Conservation (phyloP, 2,888 invertebrate species). For the Eilema depressum region DNA sequence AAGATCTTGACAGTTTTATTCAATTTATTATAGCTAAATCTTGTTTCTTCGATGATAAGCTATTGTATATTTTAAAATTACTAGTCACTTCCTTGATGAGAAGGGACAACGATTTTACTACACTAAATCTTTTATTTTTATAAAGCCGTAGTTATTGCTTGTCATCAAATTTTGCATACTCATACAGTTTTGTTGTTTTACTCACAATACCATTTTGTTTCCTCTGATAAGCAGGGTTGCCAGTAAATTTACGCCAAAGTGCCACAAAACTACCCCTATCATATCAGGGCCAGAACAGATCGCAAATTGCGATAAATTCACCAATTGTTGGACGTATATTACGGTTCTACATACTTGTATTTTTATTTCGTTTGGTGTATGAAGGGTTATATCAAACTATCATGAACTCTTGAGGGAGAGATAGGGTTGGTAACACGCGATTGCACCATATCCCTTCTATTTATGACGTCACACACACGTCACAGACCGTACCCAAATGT, state of each 20-base stretch:
- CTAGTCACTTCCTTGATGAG: neutral
- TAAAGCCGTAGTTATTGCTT: neutral
- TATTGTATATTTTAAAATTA: neutral
- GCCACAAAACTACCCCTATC: neutral
- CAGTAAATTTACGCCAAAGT: neutral
- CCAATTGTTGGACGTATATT: neutral
- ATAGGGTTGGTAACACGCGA: conserved; percentile 1
- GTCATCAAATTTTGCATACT: neutral
- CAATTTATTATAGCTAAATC: neutral
- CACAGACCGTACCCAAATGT: conserved; percentile 10
- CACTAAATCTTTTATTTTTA: neutral
- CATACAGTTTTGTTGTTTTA: neutral
- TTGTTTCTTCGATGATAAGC: neutral
- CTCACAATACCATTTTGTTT: neutral
- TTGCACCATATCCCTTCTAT: neutral
- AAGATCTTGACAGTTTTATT: neutral
- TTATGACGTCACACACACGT: conserved; percentile 5
- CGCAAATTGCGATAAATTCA: neutral
- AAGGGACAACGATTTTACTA: neutral
- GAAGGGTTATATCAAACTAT: neutral
- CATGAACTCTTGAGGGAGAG: neutral
- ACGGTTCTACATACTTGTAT: neutral
- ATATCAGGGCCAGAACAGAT: neutral
- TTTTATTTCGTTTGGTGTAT: conserved; percentile 4
- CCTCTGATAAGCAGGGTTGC: conserved; percentile 1